phyloP scores from a whole-genome alignment of 2,888 invertebrate genomes.

The Protula sp. region DNA sequence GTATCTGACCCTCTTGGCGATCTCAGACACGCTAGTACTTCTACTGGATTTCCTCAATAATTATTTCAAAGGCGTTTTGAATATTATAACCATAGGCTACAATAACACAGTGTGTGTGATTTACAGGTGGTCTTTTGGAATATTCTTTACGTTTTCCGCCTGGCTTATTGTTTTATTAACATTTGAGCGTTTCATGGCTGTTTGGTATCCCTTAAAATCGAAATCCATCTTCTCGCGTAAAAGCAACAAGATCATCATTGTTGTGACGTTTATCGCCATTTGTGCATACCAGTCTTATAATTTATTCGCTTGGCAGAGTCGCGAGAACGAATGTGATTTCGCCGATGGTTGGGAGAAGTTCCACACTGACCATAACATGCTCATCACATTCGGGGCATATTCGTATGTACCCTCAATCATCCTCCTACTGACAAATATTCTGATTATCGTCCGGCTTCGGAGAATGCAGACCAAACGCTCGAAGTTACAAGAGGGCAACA shows the following conservation, averaged over 20 bases:
- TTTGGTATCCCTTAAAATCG: not conserved
- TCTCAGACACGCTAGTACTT: conserved; percentile 10
- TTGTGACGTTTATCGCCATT: not conserved
- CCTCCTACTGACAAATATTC: not conserved
- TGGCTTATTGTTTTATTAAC: not conserved
- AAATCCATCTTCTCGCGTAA: not conserved
- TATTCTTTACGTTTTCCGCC: not conserved
- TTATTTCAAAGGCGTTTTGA: conserved; percentile 1
- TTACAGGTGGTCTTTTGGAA: not conserved
- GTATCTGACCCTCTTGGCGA: conserved; percentile 5
- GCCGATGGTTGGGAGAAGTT: not conserved
- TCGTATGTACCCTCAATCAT: not conserved
- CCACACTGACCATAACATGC: not conserved
- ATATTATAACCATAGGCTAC: not conserved
- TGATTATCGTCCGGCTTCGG: not conserved
- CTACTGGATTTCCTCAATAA: conserved; percentile 12
- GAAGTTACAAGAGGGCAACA: not conserved
- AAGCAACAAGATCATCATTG: not conserved
- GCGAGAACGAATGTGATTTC: not conserved
- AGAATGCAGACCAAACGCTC: not conserved
- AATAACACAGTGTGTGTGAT: not conserved
- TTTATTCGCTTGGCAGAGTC: not conserved
- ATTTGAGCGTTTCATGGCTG: not conserved
- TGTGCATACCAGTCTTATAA: not conserved
- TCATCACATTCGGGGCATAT: not conserved